Evolutionary conservation across 2,113 vertebrate species (phyloP).

Genomic region (Sinocyclocheilus grahami): DNA sequence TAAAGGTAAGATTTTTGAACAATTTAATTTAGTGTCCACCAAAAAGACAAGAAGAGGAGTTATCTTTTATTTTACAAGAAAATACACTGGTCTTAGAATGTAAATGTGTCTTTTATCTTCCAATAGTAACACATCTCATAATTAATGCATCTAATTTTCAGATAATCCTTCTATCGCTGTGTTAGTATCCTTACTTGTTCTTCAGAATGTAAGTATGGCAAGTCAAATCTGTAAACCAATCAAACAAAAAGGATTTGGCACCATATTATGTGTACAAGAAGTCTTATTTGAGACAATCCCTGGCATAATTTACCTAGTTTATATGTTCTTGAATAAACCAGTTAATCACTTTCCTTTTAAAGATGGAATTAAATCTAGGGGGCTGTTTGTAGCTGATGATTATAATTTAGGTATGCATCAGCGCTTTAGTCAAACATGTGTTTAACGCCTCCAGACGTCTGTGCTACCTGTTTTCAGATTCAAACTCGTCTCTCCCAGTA

Average conservation of each 20-base stretch:
- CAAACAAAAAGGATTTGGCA: not conserved
- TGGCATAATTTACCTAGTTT: constrained; percentile 37
- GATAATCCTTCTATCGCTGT: not conserved
- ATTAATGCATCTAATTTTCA: not conserved
- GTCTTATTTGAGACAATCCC: constrained; percentile 18
- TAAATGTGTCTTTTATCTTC: not conserved
- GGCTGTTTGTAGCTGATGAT: constrained; percentile 58
- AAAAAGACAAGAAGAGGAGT: not conserved
- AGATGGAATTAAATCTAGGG: constrained; percentile 47
- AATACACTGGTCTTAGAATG: not conserved
- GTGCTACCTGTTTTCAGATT: constrained; percentile 55
- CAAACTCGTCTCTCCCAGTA: constrained; percentile 22
- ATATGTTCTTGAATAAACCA: constrained; percentile 39
- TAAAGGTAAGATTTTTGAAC: not conserved
- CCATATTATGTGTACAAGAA: constrained; percentile 19
- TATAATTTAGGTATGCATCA: constrained; percentile 61
- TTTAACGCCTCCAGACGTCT: constrained; percentile 59
- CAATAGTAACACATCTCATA: not conserved
- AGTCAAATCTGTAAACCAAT: constrained; percentile 6
- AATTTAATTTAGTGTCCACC: not conserved
- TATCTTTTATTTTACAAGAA: constrained; percentile 2
- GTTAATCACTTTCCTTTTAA: constrained; percentile 48
- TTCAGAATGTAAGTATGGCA: not conserved
- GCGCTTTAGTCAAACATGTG: constrained; percentile 59
- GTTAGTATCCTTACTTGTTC: not conserved